Conservation (phyloP, 2,888 invertebrate species). For the Leptopilina drosophilae region DNA sequence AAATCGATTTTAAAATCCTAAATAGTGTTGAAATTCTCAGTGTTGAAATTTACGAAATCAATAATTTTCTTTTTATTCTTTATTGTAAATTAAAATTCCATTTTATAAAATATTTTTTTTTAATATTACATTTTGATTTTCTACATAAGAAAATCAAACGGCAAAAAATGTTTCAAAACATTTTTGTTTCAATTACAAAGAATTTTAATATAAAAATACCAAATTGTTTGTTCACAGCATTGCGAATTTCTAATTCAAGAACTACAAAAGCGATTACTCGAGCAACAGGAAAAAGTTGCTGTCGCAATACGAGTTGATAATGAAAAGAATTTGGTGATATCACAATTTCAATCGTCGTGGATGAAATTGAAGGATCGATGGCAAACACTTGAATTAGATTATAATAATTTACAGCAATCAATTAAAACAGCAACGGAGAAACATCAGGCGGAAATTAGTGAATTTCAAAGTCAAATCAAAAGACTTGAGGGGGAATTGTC, state of each 20-base stretch:
- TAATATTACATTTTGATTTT: too few relatives aligned
- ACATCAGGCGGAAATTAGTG: slow-evolving; percentile 77
- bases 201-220: slow-evolving; percentile 21
- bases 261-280: slow-evolving; percentile 85
- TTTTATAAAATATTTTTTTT: too few relatives aligned
- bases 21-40: too few relatives aligned
- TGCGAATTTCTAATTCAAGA: slow-evolving; percentile 87
- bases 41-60: neutral
- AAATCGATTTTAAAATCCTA: slow-evolving; percentile 12
- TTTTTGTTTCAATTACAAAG: too few relatives aligned
- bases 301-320: slow-evolving; percentile 88
- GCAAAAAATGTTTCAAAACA: too few relatives aligned
- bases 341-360: slow-evolving; percentile 83
- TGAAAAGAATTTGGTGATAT: slow-evolving; percentile 85
- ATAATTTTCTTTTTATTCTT: too few relatives aligned
- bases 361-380: slow-evolving; percentile 77
- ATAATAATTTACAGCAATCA: slow-evolving; percentile 73
- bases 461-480: slow-evolving; percentile 79
- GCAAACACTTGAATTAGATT: slow-evolving; percentile 74
- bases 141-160: too few relatives aligned
- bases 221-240: slow-evolving; percentile 78
- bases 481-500: slow-evolving; percentile 85
- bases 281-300: slow-evolving; percentile 88
- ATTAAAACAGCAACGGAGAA: slow-evolving; percentile 78
- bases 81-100: too few relatives aligned